Evolutionary conservation across 2,888 invertebrate species (phyloP), one percentile per base, ranked within the genome.

Genomic region (Resseliella maxima): DNA sequence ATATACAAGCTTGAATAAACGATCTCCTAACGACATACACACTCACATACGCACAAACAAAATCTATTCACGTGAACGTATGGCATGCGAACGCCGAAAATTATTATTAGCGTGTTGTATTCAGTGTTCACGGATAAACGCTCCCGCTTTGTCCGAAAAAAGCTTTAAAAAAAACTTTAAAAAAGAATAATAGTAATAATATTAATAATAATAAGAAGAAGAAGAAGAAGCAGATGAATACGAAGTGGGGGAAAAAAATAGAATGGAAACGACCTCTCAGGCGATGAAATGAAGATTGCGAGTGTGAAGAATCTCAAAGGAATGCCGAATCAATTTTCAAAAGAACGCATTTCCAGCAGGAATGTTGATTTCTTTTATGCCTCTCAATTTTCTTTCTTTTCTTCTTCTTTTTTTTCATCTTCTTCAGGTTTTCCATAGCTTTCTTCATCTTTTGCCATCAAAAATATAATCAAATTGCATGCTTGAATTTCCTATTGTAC

Each of bases 291-390:
- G 72, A 72, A 31, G 35, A 72, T 35, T 72, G 72, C 72, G 35
- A 72, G 72, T 72, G 72, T 35, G 72, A 72, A 72, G 72, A 72
- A 72, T 72, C 72, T 72, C 72, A 72, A 72, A 72, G 72, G 72
- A 72, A 72, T 72, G 72, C 72, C 31, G 72, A 72, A 72, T 72
- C 72, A 72, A 72, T 72, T 72, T 72, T 72, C 72, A 18, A 31
- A 72, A 72, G 72, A 72, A 72, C 35, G 72, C 72, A 72, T 72
- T 31, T 72, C 72, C 72, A 72, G 72, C 31, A 72, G 72, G 72
- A 72, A 72, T 72, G 72, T 72, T 72, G 72, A 31, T 72, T 72
- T 35, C 72, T 31, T 72, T 72, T 72, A 72, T 72, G 27, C 72
- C 31, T 12, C 31, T 1, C 2, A 31, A 5, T 72, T 35, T 72